Evolutionary conservation across 2,113 vertebrate genomes (phyloP).

Genomic region (Psephotus haematonotus): DNA sequence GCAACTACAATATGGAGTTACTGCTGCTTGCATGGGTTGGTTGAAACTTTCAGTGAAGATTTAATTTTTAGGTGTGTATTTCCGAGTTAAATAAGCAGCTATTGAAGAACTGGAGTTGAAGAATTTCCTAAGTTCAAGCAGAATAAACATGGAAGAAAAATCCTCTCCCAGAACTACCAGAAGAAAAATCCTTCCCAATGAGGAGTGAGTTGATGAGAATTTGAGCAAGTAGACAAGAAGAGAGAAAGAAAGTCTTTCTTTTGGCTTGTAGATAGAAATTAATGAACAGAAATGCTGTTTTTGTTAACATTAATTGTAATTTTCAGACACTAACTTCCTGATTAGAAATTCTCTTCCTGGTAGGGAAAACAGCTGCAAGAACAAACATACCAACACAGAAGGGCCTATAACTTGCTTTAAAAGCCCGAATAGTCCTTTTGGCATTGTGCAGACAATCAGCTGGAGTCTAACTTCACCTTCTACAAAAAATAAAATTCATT

Average conservation of each 20-base stretch:
- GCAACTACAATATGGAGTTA: background rate
- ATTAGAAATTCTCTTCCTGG: background rate
- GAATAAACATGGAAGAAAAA: background rate
- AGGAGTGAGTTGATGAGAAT: background rate
- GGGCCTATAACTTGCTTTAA: background rate
- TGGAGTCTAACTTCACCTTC: background rate
- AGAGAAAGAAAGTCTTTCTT: background rate
- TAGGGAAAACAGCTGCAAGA: background rate
- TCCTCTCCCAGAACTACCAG: background rate
- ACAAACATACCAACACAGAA: background rate
- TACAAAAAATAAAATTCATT: background rate
- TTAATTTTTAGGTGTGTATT: background rate
- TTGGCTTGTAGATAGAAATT: background rate
- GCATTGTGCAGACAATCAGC: background rate
- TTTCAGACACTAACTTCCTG: background rate
- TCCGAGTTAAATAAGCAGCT: background rate
- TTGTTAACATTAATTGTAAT: background rate
- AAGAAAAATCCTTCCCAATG: background rate
- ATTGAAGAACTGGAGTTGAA: background rate
- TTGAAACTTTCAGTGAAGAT: background rate
- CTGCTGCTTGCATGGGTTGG: background rate
- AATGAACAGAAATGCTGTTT: background rate
- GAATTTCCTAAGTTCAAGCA: background rate
- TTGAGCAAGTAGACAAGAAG: background rate
- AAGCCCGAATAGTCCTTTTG: background rate